These are phyloP conservation scores for Sycophila texana DNA, from an alignment of 2,888 invertebrate species.

Conservation along the genomic window DNA sequence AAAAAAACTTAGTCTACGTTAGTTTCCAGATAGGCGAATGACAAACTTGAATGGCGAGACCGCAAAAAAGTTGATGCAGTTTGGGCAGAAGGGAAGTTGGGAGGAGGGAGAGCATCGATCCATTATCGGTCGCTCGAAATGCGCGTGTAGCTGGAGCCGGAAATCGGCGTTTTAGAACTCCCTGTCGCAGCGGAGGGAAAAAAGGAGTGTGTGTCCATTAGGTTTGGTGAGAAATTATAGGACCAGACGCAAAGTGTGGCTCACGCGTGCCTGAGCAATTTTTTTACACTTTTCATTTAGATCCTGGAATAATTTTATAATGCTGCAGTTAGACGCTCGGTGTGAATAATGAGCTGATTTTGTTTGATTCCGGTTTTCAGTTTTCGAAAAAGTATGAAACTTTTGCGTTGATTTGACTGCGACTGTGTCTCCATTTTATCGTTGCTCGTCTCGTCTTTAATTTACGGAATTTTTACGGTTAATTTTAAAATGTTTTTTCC, in stretches of 20 bases:
- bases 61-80: neutral
- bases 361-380: neutral
- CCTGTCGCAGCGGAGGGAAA: neutral
- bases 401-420: neutral
- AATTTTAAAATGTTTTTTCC: too few relatives aligned
- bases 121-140: neutral
- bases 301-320: neutral
- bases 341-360: neutral
- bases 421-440: neutral
- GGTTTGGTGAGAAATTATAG: constrained; percentile 20
- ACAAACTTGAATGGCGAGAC: neutral
- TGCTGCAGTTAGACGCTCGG: neutral
- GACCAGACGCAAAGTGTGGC: constrained; percentile 8
- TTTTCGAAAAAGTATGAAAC: neutral
- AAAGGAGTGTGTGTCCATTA: constrained; percentile 3
- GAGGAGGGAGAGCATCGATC: neutral
- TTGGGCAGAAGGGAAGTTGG: too few relatives aligned
- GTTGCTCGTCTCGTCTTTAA: neutral
- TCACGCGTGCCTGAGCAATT: neutral
- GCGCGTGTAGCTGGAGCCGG: neutral
- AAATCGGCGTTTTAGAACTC: neutral
- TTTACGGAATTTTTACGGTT: too few relatives aligned
- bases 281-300: constrained; percentile 34
- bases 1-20: too few relatives aligned
- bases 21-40: neutral